Percentiles rank a stretch among this genome's conserved stretches.
Conservation (phyloP, 2,888 invertebrate species). For the Dendrolimus houi region DNA sequence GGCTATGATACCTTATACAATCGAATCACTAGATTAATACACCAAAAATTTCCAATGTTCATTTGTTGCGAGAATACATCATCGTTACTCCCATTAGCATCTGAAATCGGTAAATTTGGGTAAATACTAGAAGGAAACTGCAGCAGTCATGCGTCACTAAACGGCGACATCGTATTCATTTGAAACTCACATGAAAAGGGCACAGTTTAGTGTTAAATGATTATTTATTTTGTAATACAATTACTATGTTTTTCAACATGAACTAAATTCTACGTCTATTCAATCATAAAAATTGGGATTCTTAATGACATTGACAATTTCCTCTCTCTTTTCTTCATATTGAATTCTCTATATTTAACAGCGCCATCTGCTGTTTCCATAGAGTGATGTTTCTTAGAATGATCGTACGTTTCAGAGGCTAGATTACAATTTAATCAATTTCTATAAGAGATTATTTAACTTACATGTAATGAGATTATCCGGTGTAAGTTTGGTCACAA, state of each 20-base stretch:
- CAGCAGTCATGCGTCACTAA: neutral
- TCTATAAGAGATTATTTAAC: constrained; percentile 12
- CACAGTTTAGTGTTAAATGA: neutral
- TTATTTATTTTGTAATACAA: constrained; percentile 5
- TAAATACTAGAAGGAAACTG: constrained; percentile 18
- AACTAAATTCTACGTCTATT: constrained; percentile 1
- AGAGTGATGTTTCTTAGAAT: constrained; percentile 16
- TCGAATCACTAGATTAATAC: constrained; percentile 43
- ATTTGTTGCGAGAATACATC: constrained; percentile 58
- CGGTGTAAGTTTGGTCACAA: constrained; percentile 20
- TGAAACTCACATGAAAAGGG: neutral
- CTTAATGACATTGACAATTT: constrained; percentile 32
- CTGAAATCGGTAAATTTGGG: constrained; percentile 46
- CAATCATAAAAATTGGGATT: constrained; percentile 22
- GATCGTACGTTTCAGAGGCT: constrained; percentile 17
- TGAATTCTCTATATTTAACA: constrained; percentile 18
- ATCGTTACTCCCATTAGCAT: constrained; percentile 57
- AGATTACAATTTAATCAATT: neutral
- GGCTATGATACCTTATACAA: constrained; percentile 38
- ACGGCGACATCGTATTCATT: neutral
- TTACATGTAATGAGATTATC: constrained; percentile 24
- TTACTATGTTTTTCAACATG: constrained; percentile 7
- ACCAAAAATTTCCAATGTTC: constrained; percentile 39
- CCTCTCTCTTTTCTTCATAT: constrained; percentile 26
- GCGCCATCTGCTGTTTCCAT: constrained; percentile 18